These are phyloP conservation scores for Exephanes ischioxanthus DNA, from an alignment of 2,888 invertebrate genomes.

Conservation along the genomic window DNA sequence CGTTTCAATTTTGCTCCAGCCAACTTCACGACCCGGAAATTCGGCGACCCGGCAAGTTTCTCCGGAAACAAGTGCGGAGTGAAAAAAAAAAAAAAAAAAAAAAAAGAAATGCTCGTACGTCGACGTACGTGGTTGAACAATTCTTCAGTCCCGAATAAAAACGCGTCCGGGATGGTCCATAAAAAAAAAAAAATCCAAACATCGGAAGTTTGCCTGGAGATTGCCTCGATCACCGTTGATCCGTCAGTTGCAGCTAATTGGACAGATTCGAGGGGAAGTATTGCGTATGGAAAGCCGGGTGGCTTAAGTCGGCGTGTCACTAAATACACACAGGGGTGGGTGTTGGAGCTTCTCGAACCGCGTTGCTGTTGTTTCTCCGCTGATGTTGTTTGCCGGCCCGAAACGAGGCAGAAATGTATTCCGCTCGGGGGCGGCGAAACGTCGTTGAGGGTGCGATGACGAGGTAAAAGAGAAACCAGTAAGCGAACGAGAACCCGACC, in stretches of 20 bases:
- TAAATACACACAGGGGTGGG: neutral
- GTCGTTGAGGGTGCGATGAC: slow-evolving; percentile 12
- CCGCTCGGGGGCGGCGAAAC: slow-evolving; percentile 11
- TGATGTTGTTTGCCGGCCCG: slow-evolving; percentile 37
- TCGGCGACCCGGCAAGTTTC: slow-evolving; percentile 36
- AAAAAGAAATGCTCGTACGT: neutral
- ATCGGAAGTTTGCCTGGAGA: neutral
- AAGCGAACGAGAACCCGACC: slow-evolving; percentile 47
- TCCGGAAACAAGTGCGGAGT: slow-evolving; percentile 3
- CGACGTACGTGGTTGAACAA: neutral
- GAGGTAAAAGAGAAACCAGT: slow-evolving; percentile 31
- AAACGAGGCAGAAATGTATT: slow-evolving; percentile 31
- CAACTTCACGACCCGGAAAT: slow-evolving; percentile 13
- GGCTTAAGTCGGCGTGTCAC: neutral
- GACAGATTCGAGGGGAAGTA: neutral
- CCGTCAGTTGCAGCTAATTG: slow-evolving; percentile 1
- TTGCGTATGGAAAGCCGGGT: neutral
- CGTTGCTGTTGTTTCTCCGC: slow-evolving; percentile 30
- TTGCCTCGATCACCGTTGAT: slow-evolving; percentile 28
- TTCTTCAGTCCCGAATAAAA: neutral
- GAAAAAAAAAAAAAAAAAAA: too few relatives aligned
- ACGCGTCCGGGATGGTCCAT: neutral
- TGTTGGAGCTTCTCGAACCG: neutral
- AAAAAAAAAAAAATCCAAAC: neutral
- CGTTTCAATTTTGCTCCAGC: neutral